Conservation (phyloP, 2,797 vertebrate species). For the Lacerta bilineata region DNA sequence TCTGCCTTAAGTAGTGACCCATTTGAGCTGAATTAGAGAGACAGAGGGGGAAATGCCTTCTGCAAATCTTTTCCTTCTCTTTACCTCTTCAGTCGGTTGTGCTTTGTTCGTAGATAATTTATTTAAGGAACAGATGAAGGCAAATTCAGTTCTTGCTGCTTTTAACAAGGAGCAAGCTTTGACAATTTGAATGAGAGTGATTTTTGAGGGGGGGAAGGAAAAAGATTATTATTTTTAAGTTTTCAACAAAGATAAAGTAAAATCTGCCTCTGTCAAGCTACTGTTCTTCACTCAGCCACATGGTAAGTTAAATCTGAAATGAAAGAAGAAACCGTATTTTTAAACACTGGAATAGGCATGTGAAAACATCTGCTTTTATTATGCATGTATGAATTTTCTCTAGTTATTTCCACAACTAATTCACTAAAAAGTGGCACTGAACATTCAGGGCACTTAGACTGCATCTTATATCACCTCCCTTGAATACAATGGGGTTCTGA, state of each 20-base stretch:
- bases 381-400: background rate
- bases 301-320: conserved; percentile 7
- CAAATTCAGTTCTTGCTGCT: conserved; percentile 67
- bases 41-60: conserved; percentile 53
- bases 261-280: conserved; percentile 63
- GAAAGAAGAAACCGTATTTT: background rate
- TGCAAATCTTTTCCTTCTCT: conserved; percentile 61
- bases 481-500: background rate
- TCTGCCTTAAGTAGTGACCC: conserved; percentile 22
- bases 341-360: background rate
- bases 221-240: conserved; percentile 62
- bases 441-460: background rate
- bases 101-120: conserved; percentile 72
- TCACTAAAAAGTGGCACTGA: background rate
- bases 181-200: conserved; percentile 69
- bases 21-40: conserved; percentile 45
- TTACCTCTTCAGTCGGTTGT: conserved; percentile 55
- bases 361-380: background rate
- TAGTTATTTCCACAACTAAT: background rate
- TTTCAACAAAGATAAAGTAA: conserved; percentile 49
- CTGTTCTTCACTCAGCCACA: conserved; percentile 44
- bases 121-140: conserved; percentile 68
- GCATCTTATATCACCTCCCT: no score
- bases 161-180: conserved; percentile 69
- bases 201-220: conserved; percentile 61